Evolutionary conservation across 2,797 vertebrate genomes (phyloP).

Genomic region (Capromys pilorides): DNA sequence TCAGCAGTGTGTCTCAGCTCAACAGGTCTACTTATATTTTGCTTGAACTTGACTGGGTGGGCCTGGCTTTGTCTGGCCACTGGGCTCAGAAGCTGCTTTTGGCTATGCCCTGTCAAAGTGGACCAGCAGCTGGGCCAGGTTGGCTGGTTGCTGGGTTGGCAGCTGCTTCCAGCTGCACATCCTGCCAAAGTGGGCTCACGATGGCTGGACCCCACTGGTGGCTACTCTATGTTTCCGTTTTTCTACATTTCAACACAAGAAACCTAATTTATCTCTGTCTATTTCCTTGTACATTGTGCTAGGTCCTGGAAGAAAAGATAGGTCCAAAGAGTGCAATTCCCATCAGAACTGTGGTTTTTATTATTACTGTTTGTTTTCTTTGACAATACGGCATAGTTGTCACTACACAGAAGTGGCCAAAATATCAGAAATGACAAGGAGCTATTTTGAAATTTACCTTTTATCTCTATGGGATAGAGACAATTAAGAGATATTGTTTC

Average conservation of each 20-base stretch:
- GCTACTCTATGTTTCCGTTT: background rate
- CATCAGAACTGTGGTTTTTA: background rate
- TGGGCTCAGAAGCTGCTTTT: too few relatives aligned
- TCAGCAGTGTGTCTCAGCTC: too few relatives aligned
- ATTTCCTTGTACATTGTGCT: background rate
- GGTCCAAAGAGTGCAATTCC: background rate
- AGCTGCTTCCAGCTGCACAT: too few relatives aligned
- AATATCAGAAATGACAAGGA: background rate
- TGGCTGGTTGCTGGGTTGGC: too few relatives aligned
- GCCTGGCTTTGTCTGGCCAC: too few relatives aligned
- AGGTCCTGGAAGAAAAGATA: background rate
- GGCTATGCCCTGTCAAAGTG: too few relatives aligned
- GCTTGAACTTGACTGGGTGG: too few relatives aligned
- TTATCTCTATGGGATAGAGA: background rate
- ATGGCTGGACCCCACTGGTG: too few relatives aligned
- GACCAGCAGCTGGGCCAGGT: too few relatives aligned
- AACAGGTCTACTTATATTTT: too few relatives aligned
- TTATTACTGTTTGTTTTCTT: background rate
- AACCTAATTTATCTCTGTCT: background rate
- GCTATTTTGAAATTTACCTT: background rate
- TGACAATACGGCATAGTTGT: background rate
- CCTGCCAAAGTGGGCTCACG: too few relatives aligned
- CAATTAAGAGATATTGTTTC: background rate
- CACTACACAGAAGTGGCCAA: background rate
- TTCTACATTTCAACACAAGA: background rate